Conservation (phyloP, 2,888 invertebrate species). For the Drosophila cognata region DNA sequence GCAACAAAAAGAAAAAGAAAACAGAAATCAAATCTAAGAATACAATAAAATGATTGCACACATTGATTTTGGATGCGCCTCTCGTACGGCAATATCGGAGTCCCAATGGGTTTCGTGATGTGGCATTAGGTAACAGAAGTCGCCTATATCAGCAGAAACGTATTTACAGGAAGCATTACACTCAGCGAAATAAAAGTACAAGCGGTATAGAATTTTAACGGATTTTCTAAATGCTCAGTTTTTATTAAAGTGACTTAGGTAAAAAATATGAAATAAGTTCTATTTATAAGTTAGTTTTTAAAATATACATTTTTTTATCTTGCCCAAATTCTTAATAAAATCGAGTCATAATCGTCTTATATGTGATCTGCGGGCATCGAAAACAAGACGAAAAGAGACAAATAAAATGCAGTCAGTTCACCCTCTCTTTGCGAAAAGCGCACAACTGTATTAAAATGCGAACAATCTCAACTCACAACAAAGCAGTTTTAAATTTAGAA, state of each 20-base stretch:
- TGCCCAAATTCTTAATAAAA: too few relatives aligned
- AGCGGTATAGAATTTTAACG: not conserved
- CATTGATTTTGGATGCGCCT: slow-evolving; percentile 25
- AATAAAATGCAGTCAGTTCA: not conserved
- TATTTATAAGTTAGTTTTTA: not conserved
- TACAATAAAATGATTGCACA: slow-evolving; percentile 26
- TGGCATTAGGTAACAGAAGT: slow-evolving; percentile 68
- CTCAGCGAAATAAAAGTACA: not conserved
- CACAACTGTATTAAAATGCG: not conserved
- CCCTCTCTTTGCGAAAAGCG: not conserved
- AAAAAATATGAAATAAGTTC: not conserved
- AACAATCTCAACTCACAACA: not conserved
- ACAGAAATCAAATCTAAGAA: slow-evolving; percentile 17
- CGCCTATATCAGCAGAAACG: slow-evolving; percentile 41
- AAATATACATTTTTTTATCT: too few relatives aligned
- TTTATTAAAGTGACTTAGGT: not conserved
- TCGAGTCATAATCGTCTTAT: too few relatives aligned
- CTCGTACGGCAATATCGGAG: slow-evolving; percentile 16
- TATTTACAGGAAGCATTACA: slow-evolving; percentile 12
- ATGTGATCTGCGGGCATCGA: too few relatives aligned
- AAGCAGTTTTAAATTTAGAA: not conserved
- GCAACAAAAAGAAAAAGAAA: not conserved
- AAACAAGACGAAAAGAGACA: too few relatives aligned
- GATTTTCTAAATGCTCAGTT: not conserved
- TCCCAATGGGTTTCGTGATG: slow-evolving; percentile 27